Percentiles rank a stretch among this genome's conserved stretches.
Conservation (phyloP, 1,140 invertebrate species). For the Formica selysi region DNA sequence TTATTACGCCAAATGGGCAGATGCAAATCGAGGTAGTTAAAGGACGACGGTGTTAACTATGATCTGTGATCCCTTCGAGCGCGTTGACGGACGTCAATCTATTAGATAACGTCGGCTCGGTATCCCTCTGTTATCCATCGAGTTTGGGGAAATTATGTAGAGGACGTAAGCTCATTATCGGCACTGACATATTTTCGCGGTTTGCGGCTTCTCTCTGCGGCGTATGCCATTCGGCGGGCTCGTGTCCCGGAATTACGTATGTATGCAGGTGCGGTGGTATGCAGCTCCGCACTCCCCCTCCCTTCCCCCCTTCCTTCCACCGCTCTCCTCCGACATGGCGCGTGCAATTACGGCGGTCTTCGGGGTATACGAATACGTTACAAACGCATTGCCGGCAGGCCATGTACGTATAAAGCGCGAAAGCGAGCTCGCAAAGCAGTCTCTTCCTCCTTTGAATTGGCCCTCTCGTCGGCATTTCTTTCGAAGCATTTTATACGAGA, state of each 20-base stretch:
- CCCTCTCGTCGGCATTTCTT: neutral
- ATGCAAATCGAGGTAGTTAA: conserved; percentile 47
- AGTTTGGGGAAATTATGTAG: conserved; percentile 36
- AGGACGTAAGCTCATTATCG: conserved; percentile 60
- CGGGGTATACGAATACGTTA: conserved; percentile 55
- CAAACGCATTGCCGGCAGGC: conserved; percentile 57
- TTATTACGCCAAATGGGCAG: conserved; percentile 16
- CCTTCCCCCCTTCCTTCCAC: neutral
- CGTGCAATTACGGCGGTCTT: conserved; percentile 60
- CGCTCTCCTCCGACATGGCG: conserved; percentile 35
- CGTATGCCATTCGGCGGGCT: conserved; percentile 21
- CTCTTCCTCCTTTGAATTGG: conserved; percentile 35
- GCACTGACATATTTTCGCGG: conserved; percentile 52
- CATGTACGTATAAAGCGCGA: conserved; percentile 32
- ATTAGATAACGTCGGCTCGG: conserved; percentile 36
- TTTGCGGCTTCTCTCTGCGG: conserved; percentile 49
- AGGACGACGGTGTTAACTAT: neutral
- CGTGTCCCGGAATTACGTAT: conserved; percentile 45
- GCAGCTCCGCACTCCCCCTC: neutral
- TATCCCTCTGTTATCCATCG: conserved; percentile 2
- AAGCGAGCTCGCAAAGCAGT: conserved; percentile 21
- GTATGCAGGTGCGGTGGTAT: conserved; percentile 43
- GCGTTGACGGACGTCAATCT: conserved; percentile 33
- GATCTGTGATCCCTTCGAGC: conserved; percentile 17
- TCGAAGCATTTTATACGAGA: neutral